Evolutionary conservation across 2,113 vertebrate genomes (phyloP), one percentile per base, ranked within the genome.

Genomic region (Phasianus colchicus): DNA sequence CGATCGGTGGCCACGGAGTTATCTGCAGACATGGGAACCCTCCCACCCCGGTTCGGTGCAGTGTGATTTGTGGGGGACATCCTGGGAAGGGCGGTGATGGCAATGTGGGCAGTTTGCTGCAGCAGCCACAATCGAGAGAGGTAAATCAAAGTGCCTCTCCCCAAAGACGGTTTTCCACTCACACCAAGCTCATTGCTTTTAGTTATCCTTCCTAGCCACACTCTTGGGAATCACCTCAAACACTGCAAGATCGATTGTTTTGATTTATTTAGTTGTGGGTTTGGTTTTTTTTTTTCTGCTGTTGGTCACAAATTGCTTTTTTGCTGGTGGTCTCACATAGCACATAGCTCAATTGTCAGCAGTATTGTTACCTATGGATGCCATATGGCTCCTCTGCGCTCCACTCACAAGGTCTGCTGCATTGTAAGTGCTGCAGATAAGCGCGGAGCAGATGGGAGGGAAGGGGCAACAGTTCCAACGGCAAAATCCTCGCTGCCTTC

Each of bases 381-480:
- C 93, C 83, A 73, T 77, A 71, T 17, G 95, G 82, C 85, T 83
- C 48, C n/a, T 3, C 65, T 2, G 2, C 0, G 45, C 54, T 4
- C 22, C 1, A 1, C 64, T 13, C 4, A 4, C 3, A 14, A 32
- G 76, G n/a, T 64, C 73, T 48, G 86, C 83, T 74, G 92, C 83
- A 3, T 0, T 11, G 36, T 20, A 57, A 80, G 79, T 1, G 14
- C 67, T 6, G 67, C 71, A 76, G 71, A 93, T 42, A 52, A 83
- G 77, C 87, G 12, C 0, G 45, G 60, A 89, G 90, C 90, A 94
- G 95, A 76, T 70, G 95, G 92, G 72, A 83, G 92, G 78, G 67
- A 73, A 83, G 93, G 85, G 93, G 85, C 85, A 90, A 11, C 63
- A 3, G 79, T 9, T 79, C 2, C 7, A 79, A 20, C 82, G 64